Conservation (phyloP, 2,797 vertebrate species). For the Chaetophractus vellerosus region DNA sequence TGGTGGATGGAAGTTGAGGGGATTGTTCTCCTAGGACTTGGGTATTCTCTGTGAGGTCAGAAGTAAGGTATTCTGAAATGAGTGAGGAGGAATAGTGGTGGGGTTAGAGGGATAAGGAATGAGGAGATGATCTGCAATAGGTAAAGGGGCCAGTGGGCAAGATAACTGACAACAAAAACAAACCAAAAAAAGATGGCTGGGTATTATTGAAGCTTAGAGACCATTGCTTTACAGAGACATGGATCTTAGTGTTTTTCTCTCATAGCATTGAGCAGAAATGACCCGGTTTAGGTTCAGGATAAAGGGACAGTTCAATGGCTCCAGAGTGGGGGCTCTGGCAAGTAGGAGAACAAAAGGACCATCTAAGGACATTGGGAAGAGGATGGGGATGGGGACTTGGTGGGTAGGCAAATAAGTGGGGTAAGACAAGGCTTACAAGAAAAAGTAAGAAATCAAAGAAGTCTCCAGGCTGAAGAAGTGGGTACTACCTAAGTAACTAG, state of each 20-base stretch:
- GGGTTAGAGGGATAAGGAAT: not conserved
- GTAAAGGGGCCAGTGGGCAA: not conserved
- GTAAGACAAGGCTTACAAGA: not conserved
- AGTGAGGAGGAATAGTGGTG: not conserved
- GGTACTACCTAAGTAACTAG: not conserved
- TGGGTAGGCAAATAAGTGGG: not conserved
- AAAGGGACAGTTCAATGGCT: not conserved
- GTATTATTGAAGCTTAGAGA: not conserved
- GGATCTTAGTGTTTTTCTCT: not conserved
- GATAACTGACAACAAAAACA: not conserved
- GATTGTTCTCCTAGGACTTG: not conserved
- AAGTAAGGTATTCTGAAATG: not conserved
- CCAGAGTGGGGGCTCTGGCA: not conserved
- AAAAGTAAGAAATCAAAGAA: constrained; percentile 2
- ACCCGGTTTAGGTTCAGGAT: not conserved
- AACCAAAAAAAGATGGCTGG: not conserved
- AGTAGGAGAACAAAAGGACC: not conserved
- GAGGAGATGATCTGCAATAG: not conserved
- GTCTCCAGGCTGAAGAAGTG: not conserved
- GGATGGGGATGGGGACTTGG: not conserved
- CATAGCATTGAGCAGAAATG: not conserved
- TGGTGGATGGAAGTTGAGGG: not conserved
- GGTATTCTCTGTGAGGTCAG: not conserved
- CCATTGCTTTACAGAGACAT: not conserved
- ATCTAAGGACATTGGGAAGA: not conserved